Base-by-base conservation (phyloP, 2,888 invertebrate species). In the Therioaphis trifolii region DNA sequence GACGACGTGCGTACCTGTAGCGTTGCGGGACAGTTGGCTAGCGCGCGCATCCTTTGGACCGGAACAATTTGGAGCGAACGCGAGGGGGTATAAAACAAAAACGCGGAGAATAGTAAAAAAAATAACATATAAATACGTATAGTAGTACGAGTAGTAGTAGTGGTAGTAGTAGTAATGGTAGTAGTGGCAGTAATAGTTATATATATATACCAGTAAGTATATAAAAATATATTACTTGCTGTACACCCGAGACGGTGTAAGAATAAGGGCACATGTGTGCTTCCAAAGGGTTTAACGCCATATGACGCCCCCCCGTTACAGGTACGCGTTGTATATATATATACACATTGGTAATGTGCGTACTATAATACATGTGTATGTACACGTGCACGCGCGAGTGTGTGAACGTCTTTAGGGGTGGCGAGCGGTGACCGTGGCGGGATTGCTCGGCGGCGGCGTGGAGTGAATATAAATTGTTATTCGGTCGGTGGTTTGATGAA, bases 11-110 rank as follows among this genome's bases (percentile, higher is more conserved):
- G 55, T 80, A 80, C 79, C 68, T 79, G 69, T 79, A 55, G 66
- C 35, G 66, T 18, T 15, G 21, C 68, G 40, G 72, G 80, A 82
- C 80, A 82, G 72, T 72, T 82, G 80, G 80, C 49, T 82, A 82
- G 80, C 80, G 80, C 80, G 72, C 49, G 63, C 71, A 27, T 82
- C 72, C 72, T 82, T 72, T 82, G 80, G 72, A 82, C 80, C 80
- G 80, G 80, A 82, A 82, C 80, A 82, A 72, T 72, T 72, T 61
- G 72, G 72, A 63, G 61, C 80, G 49, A 77, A 77, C 66, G 21
- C 43, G 71, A 63, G 80, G 72, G 80, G 80, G 80, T 72, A 61
- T 80, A 80, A 72, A 49, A 72, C 46, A 71, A 79, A 69, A 79
- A 52, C 15, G 29, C 2, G 18, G 27, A 58, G n/a, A 55, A 58